Evolutionary conservation across 1,140 invertebrate genomes (phyloP).

Genomic region (Mya arenaria): DNA sequence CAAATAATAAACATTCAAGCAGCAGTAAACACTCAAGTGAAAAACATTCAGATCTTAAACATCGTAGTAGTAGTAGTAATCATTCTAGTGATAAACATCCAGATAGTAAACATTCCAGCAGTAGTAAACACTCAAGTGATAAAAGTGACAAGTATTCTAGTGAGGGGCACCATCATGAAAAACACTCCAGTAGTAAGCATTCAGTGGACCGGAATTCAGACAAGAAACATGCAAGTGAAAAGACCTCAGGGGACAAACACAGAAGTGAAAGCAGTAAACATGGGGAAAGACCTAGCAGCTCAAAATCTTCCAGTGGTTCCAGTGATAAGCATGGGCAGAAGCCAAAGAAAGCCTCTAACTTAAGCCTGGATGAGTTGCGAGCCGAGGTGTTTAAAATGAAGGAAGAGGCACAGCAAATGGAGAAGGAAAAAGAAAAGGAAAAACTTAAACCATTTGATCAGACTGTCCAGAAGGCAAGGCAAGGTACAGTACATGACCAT

Average conservation of each 20-base stretch:
- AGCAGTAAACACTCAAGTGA: slow-evolving; percentile 30
- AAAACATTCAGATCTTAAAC: slow-evolving; percentile 15
- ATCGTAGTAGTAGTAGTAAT: slow-evolving; percentile 8
- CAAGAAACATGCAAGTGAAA: neutral
- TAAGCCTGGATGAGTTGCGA: slow-evolving; percentile 41
- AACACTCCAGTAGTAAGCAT: slow-evolving; percentile 9
- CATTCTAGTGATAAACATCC: neutral
- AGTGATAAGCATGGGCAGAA: neutral
- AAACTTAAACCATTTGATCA: neutral
- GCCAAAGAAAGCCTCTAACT: slow-evolving; percentile 24
- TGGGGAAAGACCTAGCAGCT: neutral
- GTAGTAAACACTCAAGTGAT: slow-evolving; percentile 36
- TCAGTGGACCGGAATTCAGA: neutral
- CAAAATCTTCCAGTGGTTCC: slow-evolving; percentile 1
- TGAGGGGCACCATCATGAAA: neutral
- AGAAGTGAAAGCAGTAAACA: neutral
- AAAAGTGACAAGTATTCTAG: slow-evolving; percentile 19
- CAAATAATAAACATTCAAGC: slow-evolving; percentile 5
- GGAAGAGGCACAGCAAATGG: slow-evolving; percentile 12
- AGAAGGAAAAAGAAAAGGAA: slow-evolving; percentile 21
- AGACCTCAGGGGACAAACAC: neutral
- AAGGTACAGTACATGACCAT: slow-evolving; percentile 3
- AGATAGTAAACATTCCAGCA: slow-evolving; percentile 25
- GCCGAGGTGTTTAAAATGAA: slow-evolving; percentile 8
- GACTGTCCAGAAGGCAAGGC: slow-evolving; percentile 19